phyloP scores from a whole-genome alignment of 2,113 vertebrate genomes.

The Labeo catla region DNA sequence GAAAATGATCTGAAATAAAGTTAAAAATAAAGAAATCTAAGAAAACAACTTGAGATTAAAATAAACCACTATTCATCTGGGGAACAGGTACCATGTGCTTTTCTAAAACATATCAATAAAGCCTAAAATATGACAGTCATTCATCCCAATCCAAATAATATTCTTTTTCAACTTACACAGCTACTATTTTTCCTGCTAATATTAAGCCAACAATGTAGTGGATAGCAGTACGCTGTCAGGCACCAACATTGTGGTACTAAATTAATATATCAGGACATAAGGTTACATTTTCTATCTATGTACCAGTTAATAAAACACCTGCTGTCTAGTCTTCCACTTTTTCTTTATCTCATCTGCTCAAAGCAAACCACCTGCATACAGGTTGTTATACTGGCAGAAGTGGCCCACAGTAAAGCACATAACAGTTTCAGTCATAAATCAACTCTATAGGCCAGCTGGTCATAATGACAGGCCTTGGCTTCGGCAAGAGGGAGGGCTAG shows the following conservation, averaged over 20 bases:
- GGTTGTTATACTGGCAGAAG: constrained; percentile 7
- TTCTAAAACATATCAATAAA: background rate
- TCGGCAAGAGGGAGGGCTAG: background rate
- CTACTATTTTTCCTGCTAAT: background rate
- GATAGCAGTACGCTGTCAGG: background rate
- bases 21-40: background rate
- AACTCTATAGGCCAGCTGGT: constrained; percentile 49
- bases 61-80: background rate
- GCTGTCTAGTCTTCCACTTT: background rate
- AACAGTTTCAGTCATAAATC: constrained; percentile 53
- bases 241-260: background rate
- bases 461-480: constrained; percentile 26
- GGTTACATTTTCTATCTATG: constrained; percentile 21
- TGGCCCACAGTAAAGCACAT: background rate
- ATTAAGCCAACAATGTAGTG: background rate
- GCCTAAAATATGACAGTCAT: background rate
- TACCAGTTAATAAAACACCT: constrained; percentile 33
- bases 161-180: background rate
- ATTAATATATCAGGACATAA: constrained; percentile 5
- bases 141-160: background rate
- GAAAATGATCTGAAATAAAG: background rate
- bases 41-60: background rate
- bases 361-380: constrained; percentile 12
- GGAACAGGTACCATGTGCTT: background rate
- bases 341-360: constrained; percentile 10